phyloP scores from a whole-genome alignment of 2,797 vertebrate genomes.

The Botia kubotai region DNA sequence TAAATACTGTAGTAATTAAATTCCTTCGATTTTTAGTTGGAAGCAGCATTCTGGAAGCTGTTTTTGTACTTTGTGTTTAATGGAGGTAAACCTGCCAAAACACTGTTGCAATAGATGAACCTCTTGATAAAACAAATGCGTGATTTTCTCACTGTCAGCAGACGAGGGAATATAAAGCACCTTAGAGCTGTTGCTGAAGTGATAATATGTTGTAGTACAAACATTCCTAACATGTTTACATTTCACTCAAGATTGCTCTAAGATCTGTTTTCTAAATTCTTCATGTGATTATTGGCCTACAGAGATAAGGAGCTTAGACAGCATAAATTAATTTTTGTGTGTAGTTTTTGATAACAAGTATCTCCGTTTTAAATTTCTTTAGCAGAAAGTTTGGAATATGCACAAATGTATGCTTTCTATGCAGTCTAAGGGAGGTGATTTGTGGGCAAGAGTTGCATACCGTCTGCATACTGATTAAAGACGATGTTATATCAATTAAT shows the following conservation, averaged over 20 bases:
- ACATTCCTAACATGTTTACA: constrained; percentile 6
- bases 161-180: neutral
- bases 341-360: neutral
- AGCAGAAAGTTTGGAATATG: neutral
- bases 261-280: neutral
- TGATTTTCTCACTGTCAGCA: constrained; percentile 9
- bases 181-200: constrained; percentile 1
- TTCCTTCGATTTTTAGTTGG: neutral
- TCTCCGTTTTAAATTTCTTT: neutral
- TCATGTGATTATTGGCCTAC: constrained; percentile 1
- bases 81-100: constrained; percentile 3
- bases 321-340: neutral
- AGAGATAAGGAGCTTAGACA: neutral
- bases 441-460: neutral
- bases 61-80: neutral
- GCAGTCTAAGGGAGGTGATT: neutral
- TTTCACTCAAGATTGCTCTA: neutral
- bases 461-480: neutral
- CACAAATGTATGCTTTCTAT: neutral
- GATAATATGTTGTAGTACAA: constrained; percentile 25
- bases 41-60: constrained; percentile 21
- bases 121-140: neutral
- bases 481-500: neutral
- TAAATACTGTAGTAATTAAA: neutral
- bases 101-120: neutral